Evolutionary conservation across 2,113 vertebrate genomes (phyloP), one percentile per base, ranked within the genome.

Genomic region (Ptychochromis oligacanthus): DNA sequence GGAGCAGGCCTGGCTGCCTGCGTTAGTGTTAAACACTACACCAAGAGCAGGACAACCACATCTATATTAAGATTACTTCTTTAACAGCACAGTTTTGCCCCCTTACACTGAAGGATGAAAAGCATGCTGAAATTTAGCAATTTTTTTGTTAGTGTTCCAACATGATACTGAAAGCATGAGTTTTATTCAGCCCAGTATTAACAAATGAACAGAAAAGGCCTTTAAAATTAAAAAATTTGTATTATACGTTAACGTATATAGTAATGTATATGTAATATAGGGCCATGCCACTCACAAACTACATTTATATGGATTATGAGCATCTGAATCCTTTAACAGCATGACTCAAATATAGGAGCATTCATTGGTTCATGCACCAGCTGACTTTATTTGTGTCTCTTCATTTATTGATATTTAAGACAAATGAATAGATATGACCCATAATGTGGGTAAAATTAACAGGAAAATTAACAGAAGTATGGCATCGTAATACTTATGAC

Each of bases 1-100:
- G 89, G 87, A 91, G 64, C 75, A 4, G 28, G 84, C 84, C 86
- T 87, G 88, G 88, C 88, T 84, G 75, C 88, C 74, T 62, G 84
- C 4, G 78, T 91, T 91, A 90, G 91, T n/a, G 86, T 93, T 92
- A 88, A 75, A 85, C 54, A 78, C 72, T 85, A 49, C 24, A 57
- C 70, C 88, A 34, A 52, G 58, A 84, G 75, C 84, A 70, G 60
- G 58, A 59, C 81, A 77, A 80, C 85, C 74, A 28, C 82, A 64
- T 85, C 87, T 91, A 84, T 84, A 83, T 89, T 75, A 74, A 78
- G 84, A 81, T 61, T 17, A 77, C 43, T 46, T 72, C 14, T 11
- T 64, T 64, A 80, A 64, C 75, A 58, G 31, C 46, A 7, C 18
- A 54, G 61, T 76, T 38, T 43, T 36, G 22, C 11, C 14, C 56